Percentiles rank a stretch among this genome's conserved stretches.
Conservation (phyloP, 1,140 invertebrate genomes). For the Monomorium pharaonis region DNA sequence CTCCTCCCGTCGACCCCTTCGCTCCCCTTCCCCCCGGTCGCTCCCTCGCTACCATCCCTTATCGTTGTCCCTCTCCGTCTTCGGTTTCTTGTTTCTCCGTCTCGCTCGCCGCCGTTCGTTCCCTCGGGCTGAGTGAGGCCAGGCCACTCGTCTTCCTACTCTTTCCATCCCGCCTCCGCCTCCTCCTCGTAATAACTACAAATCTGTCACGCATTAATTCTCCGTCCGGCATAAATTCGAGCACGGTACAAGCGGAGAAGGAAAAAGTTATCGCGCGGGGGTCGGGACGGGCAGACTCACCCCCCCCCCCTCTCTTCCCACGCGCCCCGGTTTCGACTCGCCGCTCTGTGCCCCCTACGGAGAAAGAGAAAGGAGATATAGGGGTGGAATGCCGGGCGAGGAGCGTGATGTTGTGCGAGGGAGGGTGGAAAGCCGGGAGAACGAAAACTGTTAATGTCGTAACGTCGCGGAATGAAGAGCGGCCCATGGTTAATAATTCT, state of each 20-base stretch:
- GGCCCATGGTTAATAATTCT: constrained; percentile 48
- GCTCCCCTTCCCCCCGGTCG: constrained; percentile 39
- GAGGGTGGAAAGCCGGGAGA: constrained; percentile 45
- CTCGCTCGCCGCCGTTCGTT: constrained; percentile 55
- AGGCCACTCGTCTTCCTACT: constrained; percentile 81
- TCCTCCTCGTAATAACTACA: constrained; percentile 83
- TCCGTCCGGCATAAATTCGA: constrained; percentile 84
- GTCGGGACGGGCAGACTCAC: constrained; percentile 52
- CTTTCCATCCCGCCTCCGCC: constrained; percentile 72
- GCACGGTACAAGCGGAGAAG: constrained; percentile 78
- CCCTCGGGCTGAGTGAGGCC: constrained; percentile 69
- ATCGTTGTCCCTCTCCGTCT: constrained; percentile 29
- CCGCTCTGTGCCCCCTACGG: constrained; percentile 42
- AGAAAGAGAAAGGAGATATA: constrained; percentile 32
- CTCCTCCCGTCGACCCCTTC: constrained; percentile 58
- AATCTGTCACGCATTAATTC: constrained; percentile 86
- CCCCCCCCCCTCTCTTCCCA: constrained; percentile 60
- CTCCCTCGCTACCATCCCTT: constrained; percentile 51
- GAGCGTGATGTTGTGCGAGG: constrained; percentile 43
- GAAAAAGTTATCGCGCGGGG: constrained; percentile 79
- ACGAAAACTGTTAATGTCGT: constrained; percentile 63
- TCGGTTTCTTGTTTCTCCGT: constrained; percentile 20
- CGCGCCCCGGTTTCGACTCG: constrained; percentile 52
- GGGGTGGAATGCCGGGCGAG: constrained; percentile 8
- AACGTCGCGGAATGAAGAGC: constrained; percentile 46